Percentiles rank a stretch among this genome's conserved stretches.
Conservation (phyloP, 2,797 vertebrate genomes). For the Mormyrus hasselquistii region DNA sequence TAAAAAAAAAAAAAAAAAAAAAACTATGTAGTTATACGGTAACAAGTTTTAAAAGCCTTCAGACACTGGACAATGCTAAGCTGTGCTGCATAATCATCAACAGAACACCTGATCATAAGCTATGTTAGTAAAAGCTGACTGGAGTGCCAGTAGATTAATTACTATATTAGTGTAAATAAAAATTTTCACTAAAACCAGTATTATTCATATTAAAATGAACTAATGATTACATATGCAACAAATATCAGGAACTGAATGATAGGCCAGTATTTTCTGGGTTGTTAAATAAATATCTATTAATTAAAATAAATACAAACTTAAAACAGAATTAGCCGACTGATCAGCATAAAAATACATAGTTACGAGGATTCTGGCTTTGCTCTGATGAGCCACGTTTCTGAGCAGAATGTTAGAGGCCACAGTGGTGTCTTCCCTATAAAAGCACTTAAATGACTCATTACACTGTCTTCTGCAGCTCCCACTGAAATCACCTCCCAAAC, state of each 20-base stretch:
- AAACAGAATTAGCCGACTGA: not conserved
- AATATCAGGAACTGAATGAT: not conserved
- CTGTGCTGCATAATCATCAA: not conserved
- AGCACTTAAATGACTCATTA: not conserved
- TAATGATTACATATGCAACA: not conserved
- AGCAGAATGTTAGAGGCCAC: not conserved
- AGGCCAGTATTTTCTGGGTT: not conserved
- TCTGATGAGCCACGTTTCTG: not conserved
- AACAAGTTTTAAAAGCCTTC: not conserved
- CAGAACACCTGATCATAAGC: not conserved
- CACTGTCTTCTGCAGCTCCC: not conserved
- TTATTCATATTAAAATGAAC: not conserved
- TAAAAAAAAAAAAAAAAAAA: not conserved
- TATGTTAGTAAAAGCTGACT: not conserved
- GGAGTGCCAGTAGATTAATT: not conserved
- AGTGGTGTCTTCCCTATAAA: not conserved
- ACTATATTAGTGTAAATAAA: not conserved
- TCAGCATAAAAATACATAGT: not conserved
- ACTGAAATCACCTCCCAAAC: too few relatives aligned
- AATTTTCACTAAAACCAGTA: not conserved
- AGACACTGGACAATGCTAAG: not conserved
- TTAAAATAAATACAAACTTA: not conserved
- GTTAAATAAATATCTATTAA: not conserved
- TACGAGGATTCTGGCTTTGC: not conserved
- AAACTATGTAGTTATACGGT: not conserved